Evolutionary conservation across 2,797 vertebrate species (phyloP).

Genomic region (Threskiornis aethiopicus): DNA sequence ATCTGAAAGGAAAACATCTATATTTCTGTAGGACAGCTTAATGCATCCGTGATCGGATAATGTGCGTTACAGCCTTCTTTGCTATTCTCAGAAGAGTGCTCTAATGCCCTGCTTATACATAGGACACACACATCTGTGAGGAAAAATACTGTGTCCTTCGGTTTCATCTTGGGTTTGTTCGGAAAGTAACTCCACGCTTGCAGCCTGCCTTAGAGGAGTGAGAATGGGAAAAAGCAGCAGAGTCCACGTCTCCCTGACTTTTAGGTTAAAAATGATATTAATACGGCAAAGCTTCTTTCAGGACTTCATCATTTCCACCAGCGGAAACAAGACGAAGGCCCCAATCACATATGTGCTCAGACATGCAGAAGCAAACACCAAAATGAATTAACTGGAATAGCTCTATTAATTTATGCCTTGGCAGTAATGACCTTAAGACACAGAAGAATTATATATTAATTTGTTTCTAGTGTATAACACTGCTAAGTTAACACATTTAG

Average conservation of each 20-base stretch:
- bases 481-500: conserved; percentile 72
- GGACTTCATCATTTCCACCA: conserved; percentile 28
- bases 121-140: conserved; percentile 40
- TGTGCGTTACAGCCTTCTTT: neutral
- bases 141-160: neutral
- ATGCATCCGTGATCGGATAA: neutral
- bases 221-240: neutral
- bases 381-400: conserved; percentile 69
- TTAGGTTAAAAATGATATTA: conserved; percentile 53
- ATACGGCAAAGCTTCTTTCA: conserved; percentile 28
- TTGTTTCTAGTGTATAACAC: conserved; percentile 68
- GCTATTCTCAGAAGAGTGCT: conserved; percentile 47
- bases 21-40: conserved; percentile 45
- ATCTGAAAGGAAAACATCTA: conserved; percentile 1
- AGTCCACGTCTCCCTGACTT: neutral
- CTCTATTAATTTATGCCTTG: conserved; percentile 75
- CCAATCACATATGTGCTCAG: conserved; percentile 61
- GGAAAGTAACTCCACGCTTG: neutral
- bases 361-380: conserved; percentile 69
- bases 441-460: conserved; percentile 76
- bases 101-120: conserved; percentile 31
- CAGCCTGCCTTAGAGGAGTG: neutral
- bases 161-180: neutral
- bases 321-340: neutral
- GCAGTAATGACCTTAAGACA: conserved; percentile 76